These are phyloP conservation scores for Festucalex cinctus DNA, from an alignment of 2,113 vertebrate species.

Conservation along the genomic window DNA sequence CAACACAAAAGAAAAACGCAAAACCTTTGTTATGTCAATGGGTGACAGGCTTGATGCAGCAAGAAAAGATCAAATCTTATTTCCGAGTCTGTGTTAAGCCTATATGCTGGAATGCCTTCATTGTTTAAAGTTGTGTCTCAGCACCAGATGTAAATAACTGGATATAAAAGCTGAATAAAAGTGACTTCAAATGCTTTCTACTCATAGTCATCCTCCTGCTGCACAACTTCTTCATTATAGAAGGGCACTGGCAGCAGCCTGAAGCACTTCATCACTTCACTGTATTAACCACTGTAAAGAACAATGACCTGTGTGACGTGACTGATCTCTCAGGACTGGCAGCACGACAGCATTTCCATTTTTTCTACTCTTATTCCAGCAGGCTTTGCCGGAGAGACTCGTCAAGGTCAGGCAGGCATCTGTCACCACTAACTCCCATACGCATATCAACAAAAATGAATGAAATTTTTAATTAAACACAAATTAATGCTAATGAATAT, in stretches of 20 bases:
- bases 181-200: background rate
- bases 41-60: background rate
- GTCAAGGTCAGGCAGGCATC: constrained; percentile 58
- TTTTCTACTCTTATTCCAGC: constrained; percentile 17
- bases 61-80: background rate
- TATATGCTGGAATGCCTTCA: background rate
- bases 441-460: no score
- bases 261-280: constrained; percentile 38
- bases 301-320: constrained; percentile 59
- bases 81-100: background rate
- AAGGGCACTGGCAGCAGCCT: constrained; percentile 9
- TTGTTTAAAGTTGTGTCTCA: background rate
- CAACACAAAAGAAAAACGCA: background rate
- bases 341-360: constrained; percentile 52
- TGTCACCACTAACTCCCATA: constrained; percentile 28
- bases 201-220: constrained; percentile 2
- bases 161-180: background rate
- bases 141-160: background rate
- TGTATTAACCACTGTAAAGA: constrained; percentile 52
- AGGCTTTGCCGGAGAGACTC: constrained; percentile 21
- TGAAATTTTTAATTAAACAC: background rate
- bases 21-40: background rate
- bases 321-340: constrained; percentile 57
- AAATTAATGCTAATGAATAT: background rate
- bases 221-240: constrained; percentile 39